Base-by-base conservation (phyloP, 2,797 vertebrate species). In the Pelodytes ibericus region DNA sequence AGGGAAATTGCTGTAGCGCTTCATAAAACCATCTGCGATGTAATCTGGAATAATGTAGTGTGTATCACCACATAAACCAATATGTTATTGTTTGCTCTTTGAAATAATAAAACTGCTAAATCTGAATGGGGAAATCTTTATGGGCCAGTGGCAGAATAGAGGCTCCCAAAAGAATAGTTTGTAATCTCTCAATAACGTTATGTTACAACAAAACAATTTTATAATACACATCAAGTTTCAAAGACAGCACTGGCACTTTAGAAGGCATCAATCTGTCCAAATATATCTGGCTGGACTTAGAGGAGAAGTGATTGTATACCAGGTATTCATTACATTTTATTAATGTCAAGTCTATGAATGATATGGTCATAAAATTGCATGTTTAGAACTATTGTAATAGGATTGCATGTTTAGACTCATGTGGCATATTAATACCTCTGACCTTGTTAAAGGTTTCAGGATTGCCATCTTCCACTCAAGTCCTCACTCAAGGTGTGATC, bases 61-160 rank as follows among this genome's bases (percentile, higher is more conserved):
- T 69, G 44, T 33, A 41, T 72, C 57, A 56, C 41, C 63, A 74
- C 62, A 74, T 62, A 79, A 73, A 79, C 62, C 63, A 73, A 68
- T 72, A 62, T 79, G 44, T 62, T 69, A 74, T 79, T 79, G 77
- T 79, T 79, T 69, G 56, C 44, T 72, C 41, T 78, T 72, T 33
- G 11, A 20, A 79, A 44, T 24, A 64, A 79, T 74, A 73, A 73
- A 69, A 74, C 31, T 58, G 71, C 36, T 73, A 13, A 13, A 9
- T 13, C 7, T 44, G 33, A 69, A 20, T 11, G 33, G 71, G 71
- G 64, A 63, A 74, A 73, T 69, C 58, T 62, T 73, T 73, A 73
- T 73, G 58, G 73, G 64, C 31, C 64, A 69, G 56, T 72, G 44
- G 49, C 61, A 61, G 70, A 72, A 25, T n/a, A 60, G 13, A 53